Evolutionary conservation across 1,140 invertebrate species (phyloP).

Genomic region (Steinernema feltiae): DNA sequence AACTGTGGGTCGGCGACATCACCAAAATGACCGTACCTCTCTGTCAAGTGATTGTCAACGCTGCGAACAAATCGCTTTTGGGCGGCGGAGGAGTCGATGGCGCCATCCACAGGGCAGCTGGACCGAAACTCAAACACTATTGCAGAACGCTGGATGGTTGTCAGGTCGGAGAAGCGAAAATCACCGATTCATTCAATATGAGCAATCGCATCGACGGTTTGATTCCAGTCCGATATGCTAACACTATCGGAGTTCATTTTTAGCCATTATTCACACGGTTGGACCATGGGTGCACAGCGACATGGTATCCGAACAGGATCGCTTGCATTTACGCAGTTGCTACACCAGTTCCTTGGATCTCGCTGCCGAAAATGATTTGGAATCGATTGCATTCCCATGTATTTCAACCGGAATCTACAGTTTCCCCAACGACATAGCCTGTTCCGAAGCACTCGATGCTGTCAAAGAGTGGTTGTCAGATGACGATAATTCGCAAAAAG

Average conservation of each 20-base stretch:
- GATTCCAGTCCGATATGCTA: background rate
- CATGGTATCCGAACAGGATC: constrained; percentile 64
- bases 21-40: constrained; percentile 70
- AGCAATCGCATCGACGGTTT: background rate
- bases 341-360: constrained; percentile 51
- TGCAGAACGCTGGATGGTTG: constrained; percentile 70
- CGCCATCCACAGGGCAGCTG: constrained; percentile 75
- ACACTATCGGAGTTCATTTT: constrained; percentile 15
- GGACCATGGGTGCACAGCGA: constrained; percentile 70
- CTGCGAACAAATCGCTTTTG: constrained; percentile 72
- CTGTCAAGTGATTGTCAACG: constrained; percentile 88
- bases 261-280: constrained; percentile 74
- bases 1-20: constrained; percentile 68
- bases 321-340: constrained; percentile 45
- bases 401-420: constrained; percentile 74
- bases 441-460: background rate
- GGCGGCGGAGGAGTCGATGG: constrained; percentile 82
- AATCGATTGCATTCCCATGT: constrained; percentile 68
- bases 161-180: constrained; percentile 71
- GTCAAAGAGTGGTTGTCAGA: constrained; percentile 6
- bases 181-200: constrained; percentile 68
- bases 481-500: background rate
- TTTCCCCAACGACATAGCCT: constrained; percentile 31
- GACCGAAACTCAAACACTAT: constrained; percentile 67
- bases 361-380: constrained; percentile 24